These are phyloP conservation scores for Sclerurus mexicanus DNA, from an alignment of 2,113 vertebrate genomes.

Conservation along the genomic window DNA sequence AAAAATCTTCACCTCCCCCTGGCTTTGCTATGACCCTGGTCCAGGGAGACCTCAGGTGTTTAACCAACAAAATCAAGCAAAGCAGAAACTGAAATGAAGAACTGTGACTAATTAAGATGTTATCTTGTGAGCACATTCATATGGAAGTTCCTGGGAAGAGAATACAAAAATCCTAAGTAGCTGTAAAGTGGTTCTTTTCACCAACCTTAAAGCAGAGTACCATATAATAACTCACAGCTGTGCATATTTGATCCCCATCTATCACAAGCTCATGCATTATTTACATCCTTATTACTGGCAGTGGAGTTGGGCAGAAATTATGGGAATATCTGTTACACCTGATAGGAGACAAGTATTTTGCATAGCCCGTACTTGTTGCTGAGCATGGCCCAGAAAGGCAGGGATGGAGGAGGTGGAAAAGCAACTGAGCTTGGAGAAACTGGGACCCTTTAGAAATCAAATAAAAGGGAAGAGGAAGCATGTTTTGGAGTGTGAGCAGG, in stretches of 20 bases:
- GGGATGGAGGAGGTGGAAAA: neutral
- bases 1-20: neutral
- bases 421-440: neutral
- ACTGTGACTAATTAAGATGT: neutral
- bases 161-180: neutral
- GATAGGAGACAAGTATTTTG: neutral
- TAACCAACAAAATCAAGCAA: neutral
- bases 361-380: neutral
- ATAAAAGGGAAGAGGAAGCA: neutral
- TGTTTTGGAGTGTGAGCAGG: neutral
- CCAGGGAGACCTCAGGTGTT: neutral
- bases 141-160: neutral
- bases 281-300: constrained; percentile 4
- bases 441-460: neutral
- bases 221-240: neutral
- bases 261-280: constrained; percentile 12
- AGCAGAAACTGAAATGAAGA: neutral
- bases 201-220: neutral
- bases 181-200: constrained; percentile 7
- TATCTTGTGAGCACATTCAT: neutral
- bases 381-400: neutral
- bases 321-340: neutral
- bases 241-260: neutral
- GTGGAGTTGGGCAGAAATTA: neutral
- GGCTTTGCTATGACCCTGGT: neutral